Percentiles rank a stretch among this genome's conserved stretches.
phyloP scores from a whole-genome alignment of 2,113 vertebrate genomes.

The Semnopithecus entellus region DNA sequence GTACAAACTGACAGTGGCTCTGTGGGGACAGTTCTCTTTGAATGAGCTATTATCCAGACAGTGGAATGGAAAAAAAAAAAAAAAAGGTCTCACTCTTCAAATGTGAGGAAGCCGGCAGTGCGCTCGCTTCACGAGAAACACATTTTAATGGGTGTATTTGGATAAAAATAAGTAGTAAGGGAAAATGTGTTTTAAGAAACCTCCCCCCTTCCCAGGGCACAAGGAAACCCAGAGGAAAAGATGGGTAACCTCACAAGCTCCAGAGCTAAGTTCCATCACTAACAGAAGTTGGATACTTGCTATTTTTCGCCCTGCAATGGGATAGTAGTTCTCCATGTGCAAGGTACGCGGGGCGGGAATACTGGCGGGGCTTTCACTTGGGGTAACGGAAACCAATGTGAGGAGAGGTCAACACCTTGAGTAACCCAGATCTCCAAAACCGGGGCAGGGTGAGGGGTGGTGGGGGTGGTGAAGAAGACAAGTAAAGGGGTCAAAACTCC shows the following conservation, averaged over 20 bases:
- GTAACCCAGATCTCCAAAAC: constrained; percentile 3
- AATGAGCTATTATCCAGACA: constrained; percentile 63
- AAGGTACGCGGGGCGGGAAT: constrained; percentile 45
- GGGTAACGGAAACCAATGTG: constrained; percentile 42
- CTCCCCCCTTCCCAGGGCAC: not conserved
- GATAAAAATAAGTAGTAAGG: constrained; percentile 60
- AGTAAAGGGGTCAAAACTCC: constrained; percentile 65
- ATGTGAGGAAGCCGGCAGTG: constrained; percentile 49
- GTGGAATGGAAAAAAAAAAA: not conserved
- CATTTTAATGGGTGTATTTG: constrained; percentile 43
- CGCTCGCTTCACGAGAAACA: constrained; percentile 59
- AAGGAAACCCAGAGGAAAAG: constrained; percentile 52
- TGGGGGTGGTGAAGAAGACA: not conserved
- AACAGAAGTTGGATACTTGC: constrained; percentile 61
- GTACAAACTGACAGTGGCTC: constrained; percentile 60
- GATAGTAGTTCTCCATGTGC: constrained; percentile 56
- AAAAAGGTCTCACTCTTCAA: constrained; percentile 46
- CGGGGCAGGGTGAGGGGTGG: not conserved
- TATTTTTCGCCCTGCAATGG: constrained; percentile 61
- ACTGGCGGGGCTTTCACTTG: constrained; percentile 11
- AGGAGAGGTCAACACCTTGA: constrained; percentile 37
- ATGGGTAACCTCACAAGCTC: constrained; percentile 43
- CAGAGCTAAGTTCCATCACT: constrained; percentile 68
- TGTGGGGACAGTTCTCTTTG: constrained; percentile 59
- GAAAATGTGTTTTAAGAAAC: constrained; percentile 26